phyloP scores from a whole-genome alignment of 2,113 vertebrate genomes.

The Nibea coibor region DNA sequence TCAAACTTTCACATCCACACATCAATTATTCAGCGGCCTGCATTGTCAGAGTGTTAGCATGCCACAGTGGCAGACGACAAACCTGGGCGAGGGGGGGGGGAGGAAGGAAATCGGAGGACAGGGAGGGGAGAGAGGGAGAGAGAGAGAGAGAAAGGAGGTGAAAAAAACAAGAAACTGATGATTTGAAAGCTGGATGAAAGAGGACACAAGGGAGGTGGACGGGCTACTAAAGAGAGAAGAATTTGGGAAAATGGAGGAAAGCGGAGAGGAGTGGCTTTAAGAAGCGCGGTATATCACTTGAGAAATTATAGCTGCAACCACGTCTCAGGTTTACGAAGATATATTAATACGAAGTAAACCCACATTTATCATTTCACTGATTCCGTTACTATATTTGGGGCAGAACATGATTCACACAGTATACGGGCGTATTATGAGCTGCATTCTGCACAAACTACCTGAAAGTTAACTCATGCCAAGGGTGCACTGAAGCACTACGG shows the following conservation, averaged over 20 bases:
- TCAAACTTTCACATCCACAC: slow-evolving; percentile 84
- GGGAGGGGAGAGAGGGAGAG: slow-evolving; percentile 1
- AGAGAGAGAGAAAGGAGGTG: slow-evolving; percentile 1
- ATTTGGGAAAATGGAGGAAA: not conserved
- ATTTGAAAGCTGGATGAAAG: slow-evolving; percentile 28
- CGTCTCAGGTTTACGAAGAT: not conserved
- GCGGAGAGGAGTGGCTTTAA: not conserved
- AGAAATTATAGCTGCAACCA: not conserved
- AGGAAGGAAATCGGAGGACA: slow-evolving; percentile 39
- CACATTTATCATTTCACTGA: slow-evolving; percentile 9
- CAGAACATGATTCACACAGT: too few relatives aligned
- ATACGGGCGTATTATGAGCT: not conserved
- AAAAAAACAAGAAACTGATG: slow-evolving; percentile 24
- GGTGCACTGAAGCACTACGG: not conserved
- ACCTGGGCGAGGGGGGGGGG: slow-evolving; percentile 54
- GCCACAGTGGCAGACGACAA: slow-evolving; percentile 77
- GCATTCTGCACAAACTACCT: not conserved
- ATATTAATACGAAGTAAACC: not conserved
- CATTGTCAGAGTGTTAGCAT: slow-evolving; percentile 77
- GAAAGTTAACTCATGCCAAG: not conserved
- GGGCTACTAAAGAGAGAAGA: not conserved
- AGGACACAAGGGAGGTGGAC: not conserved
- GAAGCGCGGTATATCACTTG: not conserved
- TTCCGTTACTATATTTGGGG: not conserved
- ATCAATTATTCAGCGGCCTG: slow-evolving; percentile 83